A percentile compares a stretch with the other conserved stretches of the same genome.
Evolutionary conservation across 1,140 invertebrate genomes (phyloP).

Genomic region (Dolichoris vasculosae): DNA sequence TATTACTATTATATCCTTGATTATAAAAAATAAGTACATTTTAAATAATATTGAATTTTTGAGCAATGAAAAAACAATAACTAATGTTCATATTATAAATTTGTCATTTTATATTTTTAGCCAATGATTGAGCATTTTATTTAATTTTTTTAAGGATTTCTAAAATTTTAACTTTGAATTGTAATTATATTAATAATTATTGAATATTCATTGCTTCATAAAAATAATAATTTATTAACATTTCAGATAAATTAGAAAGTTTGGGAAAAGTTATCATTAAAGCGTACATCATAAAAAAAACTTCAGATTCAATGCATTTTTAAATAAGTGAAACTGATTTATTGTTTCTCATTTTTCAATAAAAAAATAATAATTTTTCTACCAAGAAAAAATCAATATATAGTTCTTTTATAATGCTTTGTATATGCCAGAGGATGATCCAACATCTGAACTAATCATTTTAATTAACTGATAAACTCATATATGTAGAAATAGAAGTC

Average conservation of each 20-base stretch:
- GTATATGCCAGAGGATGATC: not conserved
- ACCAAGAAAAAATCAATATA: slow-evolving; percentile 5
- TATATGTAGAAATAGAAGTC: not conserved
- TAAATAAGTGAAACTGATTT: not conserved
- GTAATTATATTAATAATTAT: not conserved
- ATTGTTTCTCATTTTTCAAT: not conserved
- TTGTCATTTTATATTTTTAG: not conserved
- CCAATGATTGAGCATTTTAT: not conserved
- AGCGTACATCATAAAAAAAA: not conserved
- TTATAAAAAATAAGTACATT: not conserved
- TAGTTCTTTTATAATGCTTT: not conserved
- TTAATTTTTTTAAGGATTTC: not conserved
- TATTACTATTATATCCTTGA: not conserved
- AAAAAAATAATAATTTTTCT: slow-evolving; percentile 19
- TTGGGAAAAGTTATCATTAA: not conserved
- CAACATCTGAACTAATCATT: not conserved
- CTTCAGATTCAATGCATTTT: not conserved
- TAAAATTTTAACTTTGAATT: not conserved
- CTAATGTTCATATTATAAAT: not conserved
- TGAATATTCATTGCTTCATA: not conserved
- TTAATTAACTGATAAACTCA: not conserved
- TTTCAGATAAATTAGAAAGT: not conserved
- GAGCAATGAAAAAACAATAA: not conserved
- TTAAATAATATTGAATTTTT: not conserved
- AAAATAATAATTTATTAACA: not conserved